These are phyloP conservation scores for Oreortyx pictus DNA, from an alignment of 2,797 vertebrate species.

Conservation along the genomic window DNA sequence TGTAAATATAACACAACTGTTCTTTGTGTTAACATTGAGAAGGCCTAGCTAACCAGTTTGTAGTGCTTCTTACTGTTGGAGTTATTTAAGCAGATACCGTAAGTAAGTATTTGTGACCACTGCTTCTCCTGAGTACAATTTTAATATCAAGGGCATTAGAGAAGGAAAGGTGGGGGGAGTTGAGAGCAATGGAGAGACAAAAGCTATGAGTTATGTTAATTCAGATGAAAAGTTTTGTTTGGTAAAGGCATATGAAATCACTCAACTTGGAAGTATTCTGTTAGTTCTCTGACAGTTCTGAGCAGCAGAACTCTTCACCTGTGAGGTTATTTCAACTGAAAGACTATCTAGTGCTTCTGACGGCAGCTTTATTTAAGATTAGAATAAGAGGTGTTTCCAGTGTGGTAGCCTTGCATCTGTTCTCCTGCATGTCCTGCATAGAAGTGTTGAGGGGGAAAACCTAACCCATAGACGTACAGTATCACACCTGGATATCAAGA, in stretches of 20 bases:
- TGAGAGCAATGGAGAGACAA: background rate
- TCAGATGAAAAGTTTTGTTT: background rate
- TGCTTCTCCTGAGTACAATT: background rate
- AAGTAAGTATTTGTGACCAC: background rate
- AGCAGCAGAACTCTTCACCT: background rate
- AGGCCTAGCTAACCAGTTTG: background rate
- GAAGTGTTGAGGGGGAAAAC: background rate
- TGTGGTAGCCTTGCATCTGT: background rate
- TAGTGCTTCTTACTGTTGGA: background rate
- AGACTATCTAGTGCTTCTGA: background rate
- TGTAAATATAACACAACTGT: background rate
- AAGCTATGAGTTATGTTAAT: background rate
- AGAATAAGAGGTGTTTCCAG: background rate
- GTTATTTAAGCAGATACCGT: background rate
- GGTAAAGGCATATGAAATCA: background rate
- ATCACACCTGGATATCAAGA: background rate
- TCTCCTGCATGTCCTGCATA: background rate
- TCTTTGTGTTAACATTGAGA: background rate
- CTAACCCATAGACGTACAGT: fast-evolving
- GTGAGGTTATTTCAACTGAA: background rate
- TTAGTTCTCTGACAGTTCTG: background rate
- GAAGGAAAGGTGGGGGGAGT: background rate
- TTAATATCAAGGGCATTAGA: background rate
- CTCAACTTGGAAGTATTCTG: background rate
- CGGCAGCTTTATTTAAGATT: fast-evolving